Evolutionary conservation across 2,888 invertebrate species (phyloP), one percentile per base, ranked within the genome.

Genomic region (Octonoba sinensis): DNA sequence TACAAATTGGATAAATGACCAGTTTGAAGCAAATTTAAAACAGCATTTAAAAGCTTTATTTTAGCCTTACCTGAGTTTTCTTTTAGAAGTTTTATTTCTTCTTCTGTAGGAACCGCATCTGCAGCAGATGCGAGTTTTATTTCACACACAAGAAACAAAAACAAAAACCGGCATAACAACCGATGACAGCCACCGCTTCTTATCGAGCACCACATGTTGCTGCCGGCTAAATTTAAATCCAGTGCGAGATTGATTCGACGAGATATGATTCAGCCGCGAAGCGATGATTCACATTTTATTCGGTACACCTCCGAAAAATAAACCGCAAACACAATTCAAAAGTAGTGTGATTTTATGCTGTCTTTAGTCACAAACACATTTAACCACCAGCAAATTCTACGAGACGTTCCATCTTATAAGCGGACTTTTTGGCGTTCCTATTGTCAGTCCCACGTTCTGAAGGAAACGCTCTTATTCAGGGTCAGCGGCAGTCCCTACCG

Each of bases 201-300:
- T 22, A 36, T 56, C 65, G 56, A 73, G 59, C 74, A 36, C 36
- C 36, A 74, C 74, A 74, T 74, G 74, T 74, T 74, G 74, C 56
- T 66, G 16, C 54, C 20, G 56, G 12, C n/a, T 20, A n/a, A 54
- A 54, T 18, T 54, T 54, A 54, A 54, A 54, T 54, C 54, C 54
- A 11, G n/a, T 12, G n/a, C n/a, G n/a, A n/a, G 20, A n/a, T n/a
- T 54, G 20, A 54, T 18, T 54, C 11, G 15, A n/a, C 20, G n/a
- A n/a, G n/a, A 18, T 16, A 16, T 18, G 54, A 18, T n/a, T 54
- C 44, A 46, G 15, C 12, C 46, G 18, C 8, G 22, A 15, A 60
- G 1, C 22, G 11, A 64, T 4, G n/a, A 64, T 64, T 22, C 64
- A 73, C 64, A 73, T 62, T 20, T 64, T 64, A 51, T 36, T 16